Base-by-base conservation (phyloP, 2,113 vertebrate species). In the Oplegnathus fasciatus region DNA sequence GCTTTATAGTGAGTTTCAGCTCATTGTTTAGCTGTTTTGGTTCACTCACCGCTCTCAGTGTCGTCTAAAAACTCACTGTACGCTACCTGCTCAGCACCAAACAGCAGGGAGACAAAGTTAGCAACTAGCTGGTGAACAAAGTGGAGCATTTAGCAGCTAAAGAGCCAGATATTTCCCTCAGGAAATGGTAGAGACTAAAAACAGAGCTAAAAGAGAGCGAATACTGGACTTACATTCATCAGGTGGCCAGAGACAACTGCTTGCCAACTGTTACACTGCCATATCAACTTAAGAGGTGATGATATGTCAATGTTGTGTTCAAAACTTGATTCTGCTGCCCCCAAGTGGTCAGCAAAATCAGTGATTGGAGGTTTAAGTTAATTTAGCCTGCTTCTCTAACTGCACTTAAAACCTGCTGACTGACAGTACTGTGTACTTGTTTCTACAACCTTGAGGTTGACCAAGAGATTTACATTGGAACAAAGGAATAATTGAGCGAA, bases 401-500 rank as follows among this genome's bases (percentile, higher is more conserved):
- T 18, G 37, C 9, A 55, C 34, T n/a, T 46, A 30, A 42, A 67
- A 68, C 26, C 55, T 50, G 44, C 58, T 64, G 48, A 73, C 46
- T 54, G 8, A 9, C 58, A 42, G 24, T 67, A 28, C 15, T 46
- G 57, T 26, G 32, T 76, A 14, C 22, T 18, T 64, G 26, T 11
- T 5, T 44, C 8, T 67, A n/a, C 18, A 58, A 78, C 37, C 26
- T 68, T 78, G 34, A 44, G 2, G 14, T n/a, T 8, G 64, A 34
- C n/a, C 52, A 6, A 34, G 9, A 55, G 28, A 75, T 71, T 55
- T 67, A 61, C 34, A 81, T 78, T 30, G 28, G 34, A 70, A 34
- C 37, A 50, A 40, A 37, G 24, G 42, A 60, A 34, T 26, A 76
- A 82, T 11, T 28, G 57, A 76, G 54, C 54, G 54, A 34, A 46